Base-by-base conservation (phyloP, 1,140 invertebrate species). In the Drosophila sechellia region DNA sequence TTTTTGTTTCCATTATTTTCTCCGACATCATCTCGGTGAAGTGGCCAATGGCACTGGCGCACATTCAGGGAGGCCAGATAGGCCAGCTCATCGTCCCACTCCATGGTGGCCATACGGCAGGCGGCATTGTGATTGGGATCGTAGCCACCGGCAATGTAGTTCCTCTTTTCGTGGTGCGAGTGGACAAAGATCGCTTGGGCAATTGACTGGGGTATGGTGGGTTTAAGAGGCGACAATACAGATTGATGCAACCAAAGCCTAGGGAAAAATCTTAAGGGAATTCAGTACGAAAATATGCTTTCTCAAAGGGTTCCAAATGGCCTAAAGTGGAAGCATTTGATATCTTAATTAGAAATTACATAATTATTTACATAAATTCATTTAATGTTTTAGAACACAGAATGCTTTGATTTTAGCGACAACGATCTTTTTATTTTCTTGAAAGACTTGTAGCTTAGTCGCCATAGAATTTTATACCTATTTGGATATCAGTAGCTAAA, bases 11-110 rank as follows among this genome's bases (percentile, higher is more conserved):
- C 15, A 43, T 43, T 1, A 8, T 17, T 15, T 10, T 53, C 52
- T 90, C 87, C 35, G 73, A 75, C 49, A 90, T 72, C 79, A 87
- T 80, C 5, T 84, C 79, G 1, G 87, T 90, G 31, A 90, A 90
- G 50, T 90, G 87, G 4, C 81, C 86, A 69, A 90, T 86, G 37
- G 71, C 58, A 0, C 81, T 84, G 17, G 2, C 63, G 56, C 0
- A 87, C 84, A 55, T 90, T 90, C 4, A 90, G 25, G 13, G 59
- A 55, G 17, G 87, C 87, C 31, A 90, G 12, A 3, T 45, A 64
- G 60, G 85, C 81, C 48, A 90, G 45, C 66, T 90, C 87, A n/a
- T 80, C 71, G 35, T 90, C 66, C 87, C 87, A 90, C 39, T 78
- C 54, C 73, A 90, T 90, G 52, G 79, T 84, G 55, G 77, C 79